A percentile compares a stretch with the other conserved stretches of the same genome.
phyloP scores from a whole-genome alignment of 2,888 invertebrate genomes.

The Dione juno region DNA sequence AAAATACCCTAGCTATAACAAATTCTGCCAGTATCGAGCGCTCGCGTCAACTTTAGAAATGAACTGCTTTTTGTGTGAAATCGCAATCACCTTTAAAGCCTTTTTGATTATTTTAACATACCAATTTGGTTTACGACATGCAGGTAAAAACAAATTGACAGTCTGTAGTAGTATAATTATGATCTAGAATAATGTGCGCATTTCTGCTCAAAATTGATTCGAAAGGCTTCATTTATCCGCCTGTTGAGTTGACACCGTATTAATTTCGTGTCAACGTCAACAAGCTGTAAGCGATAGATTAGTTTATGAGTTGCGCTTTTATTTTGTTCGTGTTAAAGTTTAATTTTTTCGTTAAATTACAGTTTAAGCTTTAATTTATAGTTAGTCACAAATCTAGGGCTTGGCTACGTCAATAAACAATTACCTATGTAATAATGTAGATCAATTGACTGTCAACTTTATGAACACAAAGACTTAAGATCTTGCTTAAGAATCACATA shows the following conservation, averaged over 20 bases:
- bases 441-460: too few relatives aligned
- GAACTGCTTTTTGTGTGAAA: constrained; percentile 20
- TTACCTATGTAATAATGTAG: too few relatives aligned
- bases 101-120: constrained; percentile 27
- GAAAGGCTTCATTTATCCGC: constrained; percentile 37
- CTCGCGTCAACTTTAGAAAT: constrained; percentile 12
- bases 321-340: constrained; percentile 1
- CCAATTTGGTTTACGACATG: constrained; percentile 22
- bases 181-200: constrained; percentile 26
- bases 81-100: constrained; percentile 3
- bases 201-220: constrained; percentile 35
- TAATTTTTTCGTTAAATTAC: neutral
- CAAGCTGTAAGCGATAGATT: constrained; percentile 27
- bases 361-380: neutral
- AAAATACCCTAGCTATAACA: neutral
- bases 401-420: too few relatives aligned
- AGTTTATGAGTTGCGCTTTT: neutral
- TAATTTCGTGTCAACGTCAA: constrained; percentile 41
- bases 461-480: too few relatives aligned
- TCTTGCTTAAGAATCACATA: neutral
- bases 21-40: neutral
- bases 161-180: constrained; percentile 29
- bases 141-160: constrained; percentile 30
- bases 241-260: constrained; percentile 36
- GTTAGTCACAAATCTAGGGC: too few relatives aligned